These are phyloP conservation scores for Indicator maculatus DNA, from an alignment of 2,113 vertebrate species.

Conservation along the genomic window DNA sequence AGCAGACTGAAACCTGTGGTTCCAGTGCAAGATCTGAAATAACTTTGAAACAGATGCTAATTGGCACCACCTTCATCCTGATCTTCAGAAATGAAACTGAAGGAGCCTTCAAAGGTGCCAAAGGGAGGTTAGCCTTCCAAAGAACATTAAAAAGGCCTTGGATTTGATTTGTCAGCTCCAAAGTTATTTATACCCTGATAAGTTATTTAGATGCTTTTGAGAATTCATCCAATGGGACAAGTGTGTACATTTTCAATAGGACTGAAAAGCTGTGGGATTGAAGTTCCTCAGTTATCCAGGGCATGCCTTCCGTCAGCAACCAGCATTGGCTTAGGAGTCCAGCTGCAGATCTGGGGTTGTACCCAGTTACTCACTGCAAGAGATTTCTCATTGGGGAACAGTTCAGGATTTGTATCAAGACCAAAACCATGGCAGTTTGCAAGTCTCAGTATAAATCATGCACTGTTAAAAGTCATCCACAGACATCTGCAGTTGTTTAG, in stretches of 20 bases:
- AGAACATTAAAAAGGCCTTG: background rate
- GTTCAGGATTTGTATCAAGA: background rate
- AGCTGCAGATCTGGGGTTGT: background rate
- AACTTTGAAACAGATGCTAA: constrained; percentile 42
- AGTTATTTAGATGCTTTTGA: background rate
- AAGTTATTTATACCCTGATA: background rate
- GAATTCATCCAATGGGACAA: background rate
- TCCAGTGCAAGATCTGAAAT: constrained; percentile 57
- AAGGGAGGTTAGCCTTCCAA: background rate
- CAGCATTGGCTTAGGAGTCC: background rate
- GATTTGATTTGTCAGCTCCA: constrained; percentile 2
- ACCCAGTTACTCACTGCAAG: background rate
- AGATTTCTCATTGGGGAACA: background rate
- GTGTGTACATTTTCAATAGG: background rate
- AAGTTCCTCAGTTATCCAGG: background rate
- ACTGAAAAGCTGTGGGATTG: background rate
- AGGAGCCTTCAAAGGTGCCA: background rate
- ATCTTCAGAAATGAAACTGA: constrained; percentile 22
- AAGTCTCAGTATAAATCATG: background rate
- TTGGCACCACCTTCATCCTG: constrained; percentile 16
- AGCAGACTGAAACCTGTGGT: constrained; percentile 54
- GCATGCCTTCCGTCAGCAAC: background rate
- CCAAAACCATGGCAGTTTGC: background rate
- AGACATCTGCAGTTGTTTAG: background rate
- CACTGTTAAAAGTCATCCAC: background rate